Conservation (phyloP, 2,113 vertebrate species). For the Myrmecobius fasciatus region DNA sequence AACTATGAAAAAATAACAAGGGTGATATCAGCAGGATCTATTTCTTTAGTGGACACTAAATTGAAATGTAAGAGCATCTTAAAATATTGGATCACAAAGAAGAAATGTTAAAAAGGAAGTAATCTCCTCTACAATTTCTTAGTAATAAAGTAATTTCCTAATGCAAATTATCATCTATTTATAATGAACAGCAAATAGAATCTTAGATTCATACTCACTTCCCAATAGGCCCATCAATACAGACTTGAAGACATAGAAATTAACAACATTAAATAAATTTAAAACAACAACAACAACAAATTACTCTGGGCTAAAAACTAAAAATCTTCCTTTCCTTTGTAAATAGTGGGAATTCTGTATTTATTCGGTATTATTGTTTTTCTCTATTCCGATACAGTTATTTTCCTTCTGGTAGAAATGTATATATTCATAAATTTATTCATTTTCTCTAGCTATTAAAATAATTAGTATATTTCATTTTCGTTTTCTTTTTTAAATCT, state of each 20-base stretch:
- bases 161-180: constrained; percentile 18
- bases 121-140: background rate
- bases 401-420: background rate
- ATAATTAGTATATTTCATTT: background rate
- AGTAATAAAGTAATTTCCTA: constrained; percentile 29
- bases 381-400: background rate
- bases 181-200: background rate
- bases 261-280: background rate
- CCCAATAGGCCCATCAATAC: background rate
- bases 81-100: background rate
- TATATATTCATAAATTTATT: background rate
- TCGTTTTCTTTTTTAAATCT: background rate
- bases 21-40: constrained; percentile 1
- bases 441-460: background rate
- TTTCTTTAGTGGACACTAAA: constrained; percentile 12
- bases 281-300: background rate
- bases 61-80: background rate
- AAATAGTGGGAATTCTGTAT: background rate
- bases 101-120: constrained; percentile 6
- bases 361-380: background rate
- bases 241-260: background rate
- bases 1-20: background rate
- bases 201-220: background rate
- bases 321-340: constrained; percentile 7
- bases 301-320: background rate